Evolutionary conservation across 2,888 invertebrate species (phyloP).

Genomic region (Zaprionus lineosus): DNA sequence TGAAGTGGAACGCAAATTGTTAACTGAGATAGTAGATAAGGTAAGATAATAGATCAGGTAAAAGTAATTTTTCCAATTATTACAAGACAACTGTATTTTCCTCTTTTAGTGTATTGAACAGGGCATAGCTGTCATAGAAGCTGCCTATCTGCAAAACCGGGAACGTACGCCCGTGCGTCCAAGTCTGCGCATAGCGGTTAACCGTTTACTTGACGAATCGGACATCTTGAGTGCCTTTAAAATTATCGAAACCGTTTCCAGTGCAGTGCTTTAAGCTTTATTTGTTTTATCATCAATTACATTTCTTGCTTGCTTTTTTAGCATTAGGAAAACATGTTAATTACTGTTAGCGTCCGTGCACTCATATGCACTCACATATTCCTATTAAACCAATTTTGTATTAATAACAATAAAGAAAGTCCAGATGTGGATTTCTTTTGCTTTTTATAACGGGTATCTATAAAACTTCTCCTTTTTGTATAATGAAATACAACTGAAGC

Average conservation of each 20-base stretch:
- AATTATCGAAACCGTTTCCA: constrained; percentile 82
- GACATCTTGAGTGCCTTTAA: constrained; percentile 85
- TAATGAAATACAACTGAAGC: too few species aligned
- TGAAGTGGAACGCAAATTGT: constrained; percentile 83
- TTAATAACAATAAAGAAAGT: too few species aligned
- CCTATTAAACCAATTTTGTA: too few species aligned
- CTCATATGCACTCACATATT: too few species aligned
- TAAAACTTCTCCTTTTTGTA: too few species aligned
- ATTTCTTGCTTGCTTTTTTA: constrained; percentile 12
- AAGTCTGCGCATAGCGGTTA: constrained; percentile 89
- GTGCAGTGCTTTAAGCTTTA: constrained; percentile 73
- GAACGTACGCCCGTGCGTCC: constrained; percentile 88
- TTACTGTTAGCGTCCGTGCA: too few species aligned
- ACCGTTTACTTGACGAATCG: constrained; percentile 85
- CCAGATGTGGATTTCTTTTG: too few species aligned
- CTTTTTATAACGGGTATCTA: too few species aligned
- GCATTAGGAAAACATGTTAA: constrained; percentile 12
- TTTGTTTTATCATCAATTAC: not conserved
- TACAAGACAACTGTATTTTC: not conserved
- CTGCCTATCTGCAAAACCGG: constrained; percentile 87
- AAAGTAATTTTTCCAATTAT: too few species aligned
- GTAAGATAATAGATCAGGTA: constrained; percentile 53
- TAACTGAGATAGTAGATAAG: constrained; percentile 86
- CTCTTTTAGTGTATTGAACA: constrained; percentile 85
- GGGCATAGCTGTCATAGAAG: constrained; percentile 88